Conservation (phyloP, 2,888 invertebrate genomes). For the Minunthozetes semirufus region DNA sequence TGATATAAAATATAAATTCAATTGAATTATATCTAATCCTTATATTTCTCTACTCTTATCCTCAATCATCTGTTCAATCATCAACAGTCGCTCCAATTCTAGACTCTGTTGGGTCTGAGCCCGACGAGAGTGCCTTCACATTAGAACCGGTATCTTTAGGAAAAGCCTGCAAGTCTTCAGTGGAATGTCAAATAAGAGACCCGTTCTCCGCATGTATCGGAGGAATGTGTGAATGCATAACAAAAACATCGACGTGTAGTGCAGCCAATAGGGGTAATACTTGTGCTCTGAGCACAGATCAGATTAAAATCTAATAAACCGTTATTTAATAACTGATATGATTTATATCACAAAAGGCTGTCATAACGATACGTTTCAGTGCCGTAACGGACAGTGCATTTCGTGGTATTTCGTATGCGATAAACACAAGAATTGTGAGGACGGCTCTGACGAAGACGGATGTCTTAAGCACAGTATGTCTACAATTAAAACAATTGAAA, state of each 20-base stretch:
- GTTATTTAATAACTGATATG: slow-evolving; percentile 18
- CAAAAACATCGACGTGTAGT: slow-evolving; percentile 53
- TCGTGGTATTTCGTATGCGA: slow-evolving; percentile 92
- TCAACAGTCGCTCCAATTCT: slow-evolving; percentile 3
- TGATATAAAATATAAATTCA: too few species aligned
- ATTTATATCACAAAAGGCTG: slow-evolving; percentile 63
- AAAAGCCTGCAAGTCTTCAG: slow-evolving; percentile 63
- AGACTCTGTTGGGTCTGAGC: not conserved
- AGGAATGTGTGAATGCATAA: slow-evolving; percentile 69
- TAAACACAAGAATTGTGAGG: slow-evolving; percentile 69
- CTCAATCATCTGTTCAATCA: too few species aligned
- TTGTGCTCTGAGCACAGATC: not conserved
- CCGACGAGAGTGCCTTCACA: not conserved
- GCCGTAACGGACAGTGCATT: slow-evolving; percentile 75
- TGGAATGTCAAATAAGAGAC: slow-evolving; percentile 74
- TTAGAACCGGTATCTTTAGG: slow-evolving; percentile 62
- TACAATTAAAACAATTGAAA: not conserved
- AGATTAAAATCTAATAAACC: not conserved
- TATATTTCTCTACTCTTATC: too few species aligned
- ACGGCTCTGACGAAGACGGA: slow-evolving; percentile 73
- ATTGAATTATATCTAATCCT: too few species aligned
- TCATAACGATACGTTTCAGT: slow-evolving; percentile 76
- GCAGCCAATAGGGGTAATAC: slow-evolving; percentile 39
- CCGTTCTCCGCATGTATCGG: slow-evolving; percentile 65
- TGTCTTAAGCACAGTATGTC: slow-evolving; percentile 43